Conservation (phyloP, 1,140 invertebrate genomes). For the Drosophila burlai region DNA sequence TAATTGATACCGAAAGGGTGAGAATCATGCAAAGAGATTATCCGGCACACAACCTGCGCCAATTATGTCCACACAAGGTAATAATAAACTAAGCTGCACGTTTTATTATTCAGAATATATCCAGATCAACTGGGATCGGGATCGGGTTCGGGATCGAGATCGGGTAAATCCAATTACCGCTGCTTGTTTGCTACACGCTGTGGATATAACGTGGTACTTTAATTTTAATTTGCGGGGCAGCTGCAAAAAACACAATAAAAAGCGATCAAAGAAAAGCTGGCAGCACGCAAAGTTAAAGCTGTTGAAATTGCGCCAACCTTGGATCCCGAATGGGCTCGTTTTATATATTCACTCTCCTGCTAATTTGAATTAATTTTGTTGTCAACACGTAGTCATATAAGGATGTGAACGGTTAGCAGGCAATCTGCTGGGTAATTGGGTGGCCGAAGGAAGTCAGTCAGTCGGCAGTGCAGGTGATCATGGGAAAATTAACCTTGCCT, state of each 20-base stretch:
- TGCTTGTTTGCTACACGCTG: slow-evolving; percentile 37
- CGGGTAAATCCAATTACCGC: slow-evolving; percentile 48
- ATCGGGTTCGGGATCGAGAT: slow-evolving; percentile 18
- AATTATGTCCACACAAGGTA: slow-evolving; percentile 72
- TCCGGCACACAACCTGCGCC: slow-evolving; percentile 50
- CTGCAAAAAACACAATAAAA: slow-evolving; percentile 41
- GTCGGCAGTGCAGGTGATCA: slow-evolving; percentile 12
- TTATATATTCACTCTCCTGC: slow-evolving; percentile 31
- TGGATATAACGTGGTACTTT: slow-evolving; percentile 30
- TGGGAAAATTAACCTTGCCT: slow-evolving; percentile 27
- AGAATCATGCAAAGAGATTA: slow-evolving; percentile 64
- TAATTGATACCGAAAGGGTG: slow-evolving; percentile 10
- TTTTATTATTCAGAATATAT: slow-evolving; percentile 59
- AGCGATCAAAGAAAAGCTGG: slow-evolving; percentile 24
- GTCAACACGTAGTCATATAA: slow-evolving; percentile 78
- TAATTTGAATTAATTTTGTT: slow-evolving; percentile 84
- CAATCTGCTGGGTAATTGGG: slow-evolving; percentile 53
- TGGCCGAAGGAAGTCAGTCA: slow-evolving; percentile 25
- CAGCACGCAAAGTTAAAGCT: slow-evolving; percentile 76
- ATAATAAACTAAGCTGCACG: slow-evolving; percentile 66
- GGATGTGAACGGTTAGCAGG: slow-evolving; percentile 71
- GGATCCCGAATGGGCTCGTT: slow-evolving; percentile 40
- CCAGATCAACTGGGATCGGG: slow-evolving; percentile 29
- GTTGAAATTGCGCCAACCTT: slow-evolving; percentile 78
- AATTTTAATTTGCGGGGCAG: slow-evolving; percentile 57